Evolutionary conservation across 2,888 invertebrate genomes (phyloP).

Genomic region (Aleiodes testaceus): DNA sequence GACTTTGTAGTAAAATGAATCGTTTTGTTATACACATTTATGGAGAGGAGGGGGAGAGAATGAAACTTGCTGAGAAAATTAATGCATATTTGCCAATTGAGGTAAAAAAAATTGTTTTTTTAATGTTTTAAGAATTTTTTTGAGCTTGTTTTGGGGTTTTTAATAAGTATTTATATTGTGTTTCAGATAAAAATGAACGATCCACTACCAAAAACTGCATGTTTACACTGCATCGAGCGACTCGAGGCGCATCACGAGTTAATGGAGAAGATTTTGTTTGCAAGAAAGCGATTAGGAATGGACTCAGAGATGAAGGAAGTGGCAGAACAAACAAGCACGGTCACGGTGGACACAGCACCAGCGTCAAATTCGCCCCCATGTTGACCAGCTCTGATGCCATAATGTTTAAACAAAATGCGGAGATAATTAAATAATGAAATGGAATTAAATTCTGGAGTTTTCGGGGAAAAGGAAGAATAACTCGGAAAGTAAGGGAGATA

Average conservation of each 20-base stretch:
- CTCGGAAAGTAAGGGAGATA: no score
- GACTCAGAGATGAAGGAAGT: conserved; percentile 61
- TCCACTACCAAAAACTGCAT: conserved; percentile 75
- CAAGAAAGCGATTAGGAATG: conserved; percentile 64
- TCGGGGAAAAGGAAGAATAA: no score
- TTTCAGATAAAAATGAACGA: conserved; percentile 72
- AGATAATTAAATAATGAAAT: conserved; percentile 19
- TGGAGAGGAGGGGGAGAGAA: conserved; percentile 84
- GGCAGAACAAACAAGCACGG: conserved; percentile 58
- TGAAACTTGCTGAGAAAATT: conserved; percentile 86
- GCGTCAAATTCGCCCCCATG: conserved; percentile 64
- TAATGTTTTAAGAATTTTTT: neutral
- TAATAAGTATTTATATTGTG: no score
- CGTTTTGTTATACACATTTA: conserved; percentile 88
- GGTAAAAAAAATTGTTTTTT: conserved; percentile 76
- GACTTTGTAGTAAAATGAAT: conserved; percentile 90
- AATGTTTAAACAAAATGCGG: neutral
- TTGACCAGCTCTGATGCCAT: conserved; percentile 59
- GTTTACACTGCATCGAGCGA: conserved; percentile 75
- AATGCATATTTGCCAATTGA: conserved; percentile 87
- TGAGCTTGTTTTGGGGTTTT: conserved; percentile 26
- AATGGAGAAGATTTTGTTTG: conserved; percentile 73
- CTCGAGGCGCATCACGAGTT: conserved; percentile 75
- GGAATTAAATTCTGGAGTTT: no score
- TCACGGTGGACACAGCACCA: conserved; percentile 59